Evolutionary conservation across 2,113 vertebrate species (phyloP), one percentile per base, ranked within the genome.

Genomic region (Equus quagga): DNA sequence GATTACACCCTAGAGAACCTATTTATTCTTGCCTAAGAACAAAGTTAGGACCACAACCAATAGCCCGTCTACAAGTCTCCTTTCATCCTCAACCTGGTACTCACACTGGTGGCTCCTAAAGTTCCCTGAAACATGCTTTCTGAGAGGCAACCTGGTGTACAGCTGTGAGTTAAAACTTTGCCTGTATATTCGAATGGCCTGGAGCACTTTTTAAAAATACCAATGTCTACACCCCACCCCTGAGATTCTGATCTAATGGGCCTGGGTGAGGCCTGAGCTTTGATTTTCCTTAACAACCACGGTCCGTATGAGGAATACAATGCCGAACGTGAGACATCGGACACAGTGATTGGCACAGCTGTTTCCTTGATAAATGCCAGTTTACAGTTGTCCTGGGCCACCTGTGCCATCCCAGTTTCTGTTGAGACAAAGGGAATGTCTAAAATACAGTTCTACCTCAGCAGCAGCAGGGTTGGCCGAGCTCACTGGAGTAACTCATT

Each of bases 401-500:
- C 46, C 46, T 8, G 0, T 33, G 88, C 36, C 93, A 33, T 82
- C 73, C 67, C 19, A 8, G 15, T 88, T 92, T 87, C 69, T 93
- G 83, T 79, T 72, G 65, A 97, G 51, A 54, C 49, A 41, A 79
- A 91, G 11, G 12, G 33, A 95, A 94, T 36, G 36, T 54, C 91
- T 64, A 15, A 75, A 96, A 81, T 51, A 65, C 0, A 11, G 28
- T 54, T 92, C 79, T 36, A 36, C 65, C 41, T 72, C 0, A 3
- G 60, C 13, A 79, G 21, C 18, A 51, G 49, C 5, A 13, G 82
- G 24, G 70, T 81, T n/a, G 44, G 83, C 91, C 10, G 21, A 94
- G 65, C 84, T 92, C 76, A 26, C 0, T 19, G 93, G 83, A 97
- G 54, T 44, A 79, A 64, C 92, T 87, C 95, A 49, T 90, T 92